Conservation (phyloP, 2,113 vertebrate genomes). For the Phalacrocorax pelagicus region DNA sequence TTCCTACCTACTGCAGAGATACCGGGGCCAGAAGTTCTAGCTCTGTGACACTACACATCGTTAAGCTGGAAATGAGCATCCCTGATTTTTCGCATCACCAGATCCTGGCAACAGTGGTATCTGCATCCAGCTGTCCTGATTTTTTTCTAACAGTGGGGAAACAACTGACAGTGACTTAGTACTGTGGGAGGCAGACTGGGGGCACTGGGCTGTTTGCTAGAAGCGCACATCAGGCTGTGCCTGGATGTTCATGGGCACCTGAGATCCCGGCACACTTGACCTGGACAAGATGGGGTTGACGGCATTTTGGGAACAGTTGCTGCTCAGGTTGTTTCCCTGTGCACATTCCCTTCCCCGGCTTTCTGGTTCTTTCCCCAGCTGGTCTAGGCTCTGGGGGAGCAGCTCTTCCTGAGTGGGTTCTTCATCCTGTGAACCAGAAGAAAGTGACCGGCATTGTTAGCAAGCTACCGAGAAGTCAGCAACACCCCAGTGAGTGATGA, state of each 20-base stretch:
- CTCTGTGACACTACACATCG: neutral
- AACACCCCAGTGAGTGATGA: neutral
- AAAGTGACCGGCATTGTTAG: neutral
- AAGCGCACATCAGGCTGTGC: neutral
- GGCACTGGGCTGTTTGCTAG: neutral
- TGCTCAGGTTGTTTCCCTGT: neutral
- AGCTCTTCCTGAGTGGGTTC: constrained; percentile 26
- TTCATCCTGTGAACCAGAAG: constrained; percentile 45
- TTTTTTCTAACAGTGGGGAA: neutral
- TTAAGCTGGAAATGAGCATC: neutral
- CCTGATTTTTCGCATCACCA: neutral
- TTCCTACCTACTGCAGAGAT: neutral
- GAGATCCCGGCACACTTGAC: neutral
- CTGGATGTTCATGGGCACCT: neutral
- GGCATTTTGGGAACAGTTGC: neutral
- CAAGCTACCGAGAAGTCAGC: neutral
- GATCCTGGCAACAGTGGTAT: neutral
- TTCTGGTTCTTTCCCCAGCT: neutral
- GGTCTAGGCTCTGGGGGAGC: neutral
- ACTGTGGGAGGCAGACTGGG: neutral
- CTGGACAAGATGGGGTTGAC: neutral
- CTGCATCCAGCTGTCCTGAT: neutral
- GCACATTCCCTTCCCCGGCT: neutral
- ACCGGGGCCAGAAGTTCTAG: neutral
- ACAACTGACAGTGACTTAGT: neutral